These are phyloP conservation scores for Corythornis cristatus DNA, from an alignment of 2,113 vertebrate genomes.

Conservation along the genomic window DNA sequence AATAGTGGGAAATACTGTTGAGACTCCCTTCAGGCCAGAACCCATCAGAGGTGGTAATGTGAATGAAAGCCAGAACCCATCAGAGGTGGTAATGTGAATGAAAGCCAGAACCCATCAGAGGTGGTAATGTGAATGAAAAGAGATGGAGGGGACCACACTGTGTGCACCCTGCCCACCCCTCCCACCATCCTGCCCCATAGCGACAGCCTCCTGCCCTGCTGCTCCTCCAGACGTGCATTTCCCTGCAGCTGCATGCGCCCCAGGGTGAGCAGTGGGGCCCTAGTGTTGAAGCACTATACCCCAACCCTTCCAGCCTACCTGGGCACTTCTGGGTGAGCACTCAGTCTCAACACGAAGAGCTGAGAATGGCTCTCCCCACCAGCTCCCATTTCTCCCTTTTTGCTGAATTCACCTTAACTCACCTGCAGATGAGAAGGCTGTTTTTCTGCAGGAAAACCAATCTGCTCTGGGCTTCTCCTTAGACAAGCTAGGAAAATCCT, in stretches of 20 bases:
- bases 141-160: fast-evolving
- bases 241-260: fast-evolving
- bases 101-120: too few relatives aligned
- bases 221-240: fast-evolving
- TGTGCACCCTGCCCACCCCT: fast-evolving
- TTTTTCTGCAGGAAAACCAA: neutral
- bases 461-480: neutral
- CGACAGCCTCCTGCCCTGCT: neutral
- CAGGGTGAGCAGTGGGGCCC: fast-evolving
- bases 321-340: neutral
- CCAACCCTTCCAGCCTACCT: neutral
- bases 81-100: neutral
- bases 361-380: neutral
- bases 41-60: neutral
- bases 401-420: neutral
- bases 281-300: neutral
- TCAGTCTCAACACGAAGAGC: fast-evolving
- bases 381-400: neutral
- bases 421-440: neutral
- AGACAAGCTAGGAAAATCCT: neutral
- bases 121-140: neutral
- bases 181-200: fast-evolving
- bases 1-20: neutral
- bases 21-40: neutral
- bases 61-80: neutral